Conservation (phyloP, 2,888 invertebrate species). For the Deilephila porcellus region DNA sequence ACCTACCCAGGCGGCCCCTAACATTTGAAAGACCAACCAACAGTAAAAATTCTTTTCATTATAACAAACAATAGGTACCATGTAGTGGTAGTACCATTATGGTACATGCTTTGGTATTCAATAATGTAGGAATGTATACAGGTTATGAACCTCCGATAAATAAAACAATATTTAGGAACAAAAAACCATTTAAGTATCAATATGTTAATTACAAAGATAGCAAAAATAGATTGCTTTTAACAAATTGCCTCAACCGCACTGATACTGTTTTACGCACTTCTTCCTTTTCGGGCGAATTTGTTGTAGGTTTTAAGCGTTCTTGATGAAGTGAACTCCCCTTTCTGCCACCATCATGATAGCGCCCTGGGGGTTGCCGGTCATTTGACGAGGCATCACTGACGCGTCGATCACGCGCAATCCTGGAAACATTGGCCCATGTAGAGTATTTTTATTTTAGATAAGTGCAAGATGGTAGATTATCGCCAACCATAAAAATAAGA, state of each 20-base stretch:
- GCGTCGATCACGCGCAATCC: slow-evolving; percentile 82
- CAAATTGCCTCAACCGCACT: neutral
- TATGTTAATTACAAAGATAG: too few relatives aligned
- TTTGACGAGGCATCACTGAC: slow-evolving; percentile 80
- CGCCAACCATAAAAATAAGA: too few relatives aligned
- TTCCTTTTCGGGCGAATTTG: neutral
- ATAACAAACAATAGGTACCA: too few relatives aligned
- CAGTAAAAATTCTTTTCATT: too few relatives aligned
- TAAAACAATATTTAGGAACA: neutral
- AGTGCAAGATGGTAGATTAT: too few relatives aligned
- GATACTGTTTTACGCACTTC: too few relatives aligned
- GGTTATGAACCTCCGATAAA: neutral
- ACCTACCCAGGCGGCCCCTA: too few relatives aligned
- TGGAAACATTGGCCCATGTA: slow-evolving; percentile 37
- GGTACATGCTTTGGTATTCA: too few relatives aligned
- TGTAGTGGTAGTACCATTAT: too few relatives aligned
- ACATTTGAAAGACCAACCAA: too few relatives aligned
- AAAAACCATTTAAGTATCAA: neutral
- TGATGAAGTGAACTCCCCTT: slow-evolving; percentile 71
- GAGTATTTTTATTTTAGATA: too few relatives aligned
- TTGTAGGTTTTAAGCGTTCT: neutral
- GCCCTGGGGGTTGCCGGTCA: slow-evolving; percentile 81
- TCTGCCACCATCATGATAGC: slow-evolving; percentile 85
- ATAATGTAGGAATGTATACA: neutral
- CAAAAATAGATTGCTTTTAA: neutral